A percentile compares a stretch with the other conserved stretches of the same genome.
Conservation (phyloP, 2,113 vertebrate genomes). For the Grammomys dolichurus region DNA sequence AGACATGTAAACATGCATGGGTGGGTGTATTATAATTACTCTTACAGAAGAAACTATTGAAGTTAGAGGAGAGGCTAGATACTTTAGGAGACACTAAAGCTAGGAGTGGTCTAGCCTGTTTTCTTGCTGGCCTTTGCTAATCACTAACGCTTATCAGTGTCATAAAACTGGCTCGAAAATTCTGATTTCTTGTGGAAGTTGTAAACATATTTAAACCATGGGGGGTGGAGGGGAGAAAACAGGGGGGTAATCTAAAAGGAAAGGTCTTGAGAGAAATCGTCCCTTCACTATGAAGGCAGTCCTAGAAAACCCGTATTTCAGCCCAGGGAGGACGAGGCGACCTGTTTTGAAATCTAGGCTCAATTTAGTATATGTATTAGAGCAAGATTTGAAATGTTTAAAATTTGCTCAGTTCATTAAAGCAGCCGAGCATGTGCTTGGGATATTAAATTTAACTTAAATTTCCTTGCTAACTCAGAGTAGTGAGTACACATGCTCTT, state of each 20-base stretch:
- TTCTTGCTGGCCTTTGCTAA: neutral
- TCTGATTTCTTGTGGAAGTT: neutral
- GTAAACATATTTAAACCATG: neutral
- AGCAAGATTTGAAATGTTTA: neutral
- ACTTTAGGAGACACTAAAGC: neutral
- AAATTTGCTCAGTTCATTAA: neutral
- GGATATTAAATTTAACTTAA: neutral
- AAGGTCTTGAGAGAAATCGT: neutral
- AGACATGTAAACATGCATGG: neutral
- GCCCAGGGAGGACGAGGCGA: neutral
- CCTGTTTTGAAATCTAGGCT: neutral
- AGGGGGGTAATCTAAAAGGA: neutral
- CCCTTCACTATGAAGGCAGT: neutral
- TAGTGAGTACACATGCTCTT: neutral
- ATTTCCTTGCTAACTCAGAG: neutral
- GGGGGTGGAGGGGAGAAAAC: neutral
- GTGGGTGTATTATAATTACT: neutral
- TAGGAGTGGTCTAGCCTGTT: neutral
- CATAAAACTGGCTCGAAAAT: neutral
- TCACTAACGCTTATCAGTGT: neutral
- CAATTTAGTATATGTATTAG: neutral
- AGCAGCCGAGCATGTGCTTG: neutral
- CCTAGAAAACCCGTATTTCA: neutral
- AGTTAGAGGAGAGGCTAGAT: neutral
- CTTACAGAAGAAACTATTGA: neutral